Percentiles rank a stretch among this genome's conserved stretches.
phyloP scores from a whole-genome alignment of 2,888 invertebrate species.

The Campoplex capitator region DNA sequence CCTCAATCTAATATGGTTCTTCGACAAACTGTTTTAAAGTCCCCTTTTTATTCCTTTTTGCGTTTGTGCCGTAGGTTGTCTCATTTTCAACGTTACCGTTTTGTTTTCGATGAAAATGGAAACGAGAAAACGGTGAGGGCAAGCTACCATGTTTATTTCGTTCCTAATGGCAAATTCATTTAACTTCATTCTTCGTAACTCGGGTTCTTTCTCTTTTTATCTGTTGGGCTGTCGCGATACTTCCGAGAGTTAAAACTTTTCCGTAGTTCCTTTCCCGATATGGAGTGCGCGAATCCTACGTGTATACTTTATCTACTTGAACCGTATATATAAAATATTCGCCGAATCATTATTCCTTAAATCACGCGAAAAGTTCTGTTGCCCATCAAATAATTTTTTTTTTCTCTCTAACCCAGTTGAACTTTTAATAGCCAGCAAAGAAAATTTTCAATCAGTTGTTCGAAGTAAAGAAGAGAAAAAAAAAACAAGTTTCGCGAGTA shows the following conservation, averaged over 20 bases:
- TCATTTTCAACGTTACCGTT: conserved; percentile 55
- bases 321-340: conserved; percentile 40
- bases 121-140: conserved; percentile 60
- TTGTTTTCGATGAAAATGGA: conserved; percentile 64
- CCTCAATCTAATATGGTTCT: conserved; percentile 17
- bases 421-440: conserved; percentile 53
- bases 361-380: conserved; percentile 37
- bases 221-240: not conserved
- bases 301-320: conserved; percentile 15
- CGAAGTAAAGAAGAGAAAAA: not conserved
- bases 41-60: not conserved
- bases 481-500: conserved; percentile 40
- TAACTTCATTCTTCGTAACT: conserved; percentile 73
- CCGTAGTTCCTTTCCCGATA: not conserved
- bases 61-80: not conserved
- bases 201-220: conserved; percentile 11
- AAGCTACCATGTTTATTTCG: conserved; percentile 51
- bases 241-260: not conserved
- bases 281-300: not conserved
- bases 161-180: conserved; percentile 79
- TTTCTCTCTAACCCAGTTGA: not conserved
- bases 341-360: conserved; percentile 51
- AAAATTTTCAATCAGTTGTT: conserved; percentile 57
- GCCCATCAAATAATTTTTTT: not conserved
- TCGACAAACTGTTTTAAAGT: conserved; percentile 9